Evolutionary conservation across 2,113 vertebrate species (phyloP), one percentile per base, ranked within the genome.

Genomic region (Oxygymnocypris stewartii): DNA sequence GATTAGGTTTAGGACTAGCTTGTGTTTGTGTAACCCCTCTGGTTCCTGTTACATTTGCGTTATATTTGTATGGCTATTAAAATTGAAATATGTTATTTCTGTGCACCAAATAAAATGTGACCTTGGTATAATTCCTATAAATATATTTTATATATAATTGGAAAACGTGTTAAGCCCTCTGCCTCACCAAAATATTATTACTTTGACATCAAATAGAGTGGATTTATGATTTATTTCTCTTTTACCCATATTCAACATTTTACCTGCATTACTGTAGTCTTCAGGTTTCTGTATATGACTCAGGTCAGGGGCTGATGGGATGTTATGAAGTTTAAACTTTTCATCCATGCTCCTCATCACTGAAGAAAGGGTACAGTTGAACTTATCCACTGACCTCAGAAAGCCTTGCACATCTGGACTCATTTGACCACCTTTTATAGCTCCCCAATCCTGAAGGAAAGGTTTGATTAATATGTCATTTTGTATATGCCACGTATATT

Each of bases 181-280:
- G 31, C 31, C 31, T 69, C 31, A 18, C 14, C 3, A 7, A 71
- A 71, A 71, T 10, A 28, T 47, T 76, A 47, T 47, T 76, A 78
- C 9, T 35, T 78, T 78, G 49, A 77, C 1, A 51, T 51, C n/a
- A 79, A 57, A 78, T 2, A 28, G 18, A 73, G 12, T 51, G 6
- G 9, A 20, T 71, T 35, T 42, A 37, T 23, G 18, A 42, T 44
- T 74, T 44, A 12, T 74, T 44, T n/a, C 0, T 42, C 8, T 44
- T 44, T 44, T 14, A 0, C 2, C 20, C 9, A 51, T 51, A 76
- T 59, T 57, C 20, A 16, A 11, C 5, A 12, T 2, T 73, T 79
- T 85, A 96, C 96, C 94, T 91, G 95, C 94, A 18, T 84, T 85
- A 25, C 92, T 94, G 88, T 93, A 96, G 82, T 97, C 95, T 37